phyloP scores from a whole-genome alignment of 2,797 vertebrate genomes.

The Myripristis murdjan region DNA sequence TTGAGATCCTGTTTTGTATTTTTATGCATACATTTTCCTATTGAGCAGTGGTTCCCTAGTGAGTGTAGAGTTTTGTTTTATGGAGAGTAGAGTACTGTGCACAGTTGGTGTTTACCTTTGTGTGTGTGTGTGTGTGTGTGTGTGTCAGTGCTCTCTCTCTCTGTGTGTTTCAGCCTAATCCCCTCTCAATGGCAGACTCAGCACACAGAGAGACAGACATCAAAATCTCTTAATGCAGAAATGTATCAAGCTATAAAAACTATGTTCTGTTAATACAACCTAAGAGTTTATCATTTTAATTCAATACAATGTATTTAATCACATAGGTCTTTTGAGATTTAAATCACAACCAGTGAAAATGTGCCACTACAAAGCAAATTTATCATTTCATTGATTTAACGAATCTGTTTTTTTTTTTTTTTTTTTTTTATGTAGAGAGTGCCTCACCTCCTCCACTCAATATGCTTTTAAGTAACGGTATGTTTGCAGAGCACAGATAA shows the following conservation, averaged over 20 bases:
- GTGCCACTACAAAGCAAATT: background rate
- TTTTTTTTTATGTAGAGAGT: background rate
- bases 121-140: conserved; percentile 1
- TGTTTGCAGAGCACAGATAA: conserved; percentile 39
- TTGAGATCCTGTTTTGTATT: background rate
- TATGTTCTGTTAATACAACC: conserved; percentile 1
- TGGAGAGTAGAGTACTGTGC: background rate
- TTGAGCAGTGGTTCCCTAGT: background rate
- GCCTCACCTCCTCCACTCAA: background rate
- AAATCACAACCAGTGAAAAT: conserved; percentile 1
- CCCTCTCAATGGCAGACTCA: conserved; percentile 34
- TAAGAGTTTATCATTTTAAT: no score
- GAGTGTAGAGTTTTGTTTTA: no score
- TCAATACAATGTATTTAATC: background rate
- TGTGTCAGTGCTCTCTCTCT: conserved; percentile 10
- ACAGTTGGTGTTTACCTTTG: background rate
- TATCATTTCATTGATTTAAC: background rate
- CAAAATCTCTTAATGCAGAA: conserved; percentile 23
- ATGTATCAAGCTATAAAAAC: conserved; percentile 11
- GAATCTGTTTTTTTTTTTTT: no score
- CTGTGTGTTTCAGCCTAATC: conserved; percentile 44
- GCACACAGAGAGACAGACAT: conserved; percentile 19
- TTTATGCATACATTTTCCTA: background rate
- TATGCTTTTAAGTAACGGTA: background rate
- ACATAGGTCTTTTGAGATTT: background rate